Evolutionary conservation across 2,888 invertebrate genomes (phyloP).

Genomic region (Euzophera pinguis): DNA sequence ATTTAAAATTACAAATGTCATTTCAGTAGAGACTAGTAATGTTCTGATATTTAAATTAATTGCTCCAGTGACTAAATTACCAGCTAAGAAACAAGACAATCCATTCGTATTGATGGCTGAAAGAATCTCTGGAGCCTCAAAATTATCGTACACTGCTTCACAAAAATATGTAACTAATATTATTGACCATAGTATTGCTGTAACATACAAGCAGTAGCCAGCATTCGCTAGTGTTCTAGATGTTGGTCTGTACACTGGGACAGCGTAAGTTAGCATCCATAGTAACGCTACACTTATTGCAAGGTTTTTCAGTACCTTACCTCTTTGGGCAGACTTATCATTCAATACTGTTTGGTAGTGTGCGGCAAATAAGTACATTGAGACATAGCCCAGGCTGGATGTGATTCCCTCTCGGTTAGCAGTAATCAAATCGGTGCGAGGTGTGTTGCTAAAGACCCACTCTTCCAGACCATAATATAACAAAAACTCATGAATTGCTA

Average conservation of each 20-base stretch:
- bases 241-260: slow-evolving; percentile 76
- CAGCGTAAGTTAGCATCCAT: slow-evolving; percentile 65
- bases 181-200: slow-evolving; percentile 81
- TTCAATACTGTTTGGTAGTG: slow-evolving; percentile 79
- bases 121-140: slow-evolving; percentile 78
- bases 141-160: slow-evolving; percentile 67
- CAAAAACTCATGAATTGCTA: slow-evolving; percentile 83
- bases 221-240: slow-evolving; percentile 92
- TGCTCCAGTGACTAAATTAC: slow-evolving; percentile 91
- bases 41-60: slow-evolving; percentile 88
- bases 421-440: slow-evolving; percentile 81
- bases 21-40: slow-evolving; percentile 52
- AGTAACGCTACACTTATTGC: slow-evolving; percentile 37
- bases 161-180: slow-evolving; percentile 75
- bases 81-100: slow-evolving; percentile 88
- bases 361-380: slow-evolving; percentile 88
- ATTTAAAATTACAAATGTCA: slow-evolving; percentile 76
- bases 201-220: slow-evolving; percentile 88
- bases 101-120: slow-evolving; percentile 90
- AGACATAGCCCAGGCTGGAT: slow-evolving; percentile 91
- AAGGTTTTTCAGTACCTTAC: slow-evolving; percentile 31
- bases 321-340: slow-evolving; percentile 42
- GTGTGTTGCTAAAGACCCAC: slow-evolving; percentile 83
- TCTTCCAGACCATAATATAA: slow-evolving; percentile 82
- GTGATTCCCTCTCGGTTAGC: slow-evolving; percentile 96